Conservation (phyloP, 2,113 vertebrate species). For the Hemichromis elongatus region DNA sequence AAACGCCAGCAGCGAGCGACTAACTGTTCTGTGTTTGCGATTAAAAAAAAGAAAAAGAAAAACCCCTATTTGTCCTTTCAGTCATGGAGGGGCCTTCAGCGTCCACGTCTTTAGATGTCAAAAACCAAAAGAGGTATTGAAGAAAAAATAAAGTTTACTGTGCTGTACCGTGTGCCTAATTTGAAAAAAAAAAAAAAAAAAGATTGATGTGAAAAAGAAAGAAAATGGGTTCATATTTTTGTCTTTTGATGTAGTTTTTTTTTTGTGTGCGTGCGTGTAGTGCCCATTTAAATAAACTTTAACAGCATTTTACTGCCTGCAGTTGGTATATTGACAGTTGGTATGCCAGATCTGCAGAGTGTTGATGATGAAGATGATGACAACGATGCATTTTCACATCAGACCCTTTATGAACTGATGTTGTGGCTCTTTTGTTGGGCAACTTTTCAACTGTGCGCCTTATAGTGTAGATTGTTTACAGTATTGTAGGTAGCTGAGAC, state of each 20-base stretch:
- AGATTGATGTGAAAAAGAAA: constrained; percentile 28
- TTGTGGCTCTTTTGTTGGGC: constrained; percentile 58
- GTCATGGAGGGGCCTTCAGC: not conserved
- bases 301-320: constrained; percentile 67
- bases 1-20: not conserved
- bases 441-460: constrained; percentile 71
- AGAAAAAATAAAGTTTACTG: constrained; percentile 43
- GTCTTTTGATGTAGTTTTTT: constrained; percentile 5
- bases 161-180: constrained; percentile 68
- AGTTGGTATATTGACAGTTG: constrained; percentile 62
- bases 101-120: constrained; percentile 51
- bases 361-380: constrained; percentile 25
- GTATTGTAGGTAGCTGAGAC: constrained; percentile 46
- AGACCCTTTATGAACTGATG: constrained; percentile 59
- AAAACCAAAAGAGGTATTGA: constrained; percentile 49
- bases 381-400: constrained; percentile 27
- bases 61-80: not conserved
- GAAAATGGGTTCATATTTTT: constrained; percentile 12
- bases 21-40: constrained; percentile 21
- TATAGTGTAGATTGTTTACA: constrained; percentile 78
- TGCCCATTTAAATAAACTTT: constrained; percentile 28
- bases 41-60: not conserved
- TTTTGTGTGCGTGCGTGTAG: not conserved
- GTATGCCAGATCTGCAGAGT: constrained; percentile 55
- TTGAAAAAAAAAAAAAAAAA: constrained; percentile 16